Percentiles rank a stretch among this genome's conserved stretches.
phyloP scores from a whole-genome alignment of 1,140 invertebrate species.

The Drosophila setifemur region DNA sequence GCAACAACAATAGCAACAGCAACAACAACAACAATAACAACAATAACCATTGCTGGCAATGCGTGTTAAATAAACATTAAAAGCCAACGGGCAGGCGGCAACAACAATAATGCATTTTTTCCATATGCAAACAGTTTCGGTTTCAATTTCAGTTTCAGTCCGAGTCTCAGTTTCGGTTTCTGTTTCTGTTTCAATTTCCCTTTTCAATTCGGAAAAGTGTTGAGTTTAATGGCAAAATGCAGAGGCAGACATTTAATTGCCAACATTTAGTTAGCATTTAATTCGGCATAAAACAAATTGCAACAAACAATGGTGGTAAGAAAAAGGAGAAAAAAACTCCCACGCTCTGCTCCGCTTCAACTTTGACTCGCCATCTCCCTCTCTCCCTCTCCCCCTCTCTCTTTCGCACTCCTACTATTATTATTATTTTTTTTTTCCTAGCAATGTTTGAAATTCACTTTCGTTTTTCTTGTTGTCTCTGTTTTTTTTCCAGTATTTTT shows the following conservation, averaged over 20 bases:
- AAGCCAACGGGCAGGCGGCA: constrained; percentile 14
- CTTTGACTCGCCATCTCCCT: constrained; percentile 23
- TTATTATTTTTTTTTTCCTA: constrained; percentile 5
- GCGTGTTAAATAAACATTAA: constrained; percentile 78
- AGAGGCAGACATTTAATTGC: constrained; percentile 66
- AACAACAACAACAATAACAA: constrained; percentile 16
- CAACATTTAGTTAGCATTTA: constrained; percentile 76
- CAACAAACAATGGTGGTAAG: constrained; percentile 32
- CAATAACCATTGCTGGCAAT: constrained; percentile 54
- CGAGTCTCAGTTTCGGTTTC: neutral
- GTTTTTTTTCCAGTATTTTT: neutral
- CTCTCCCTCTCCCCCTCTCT: neutral
- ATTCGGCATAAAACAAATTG: constrained; percentile 74
- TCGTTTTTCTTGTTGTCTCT: constrained; percentile 34
- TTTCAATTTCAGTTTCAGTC: constrained; percentile 22
- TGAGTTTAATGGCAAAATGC: constrained; percentile 33
- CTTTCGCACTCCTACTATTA: neutral
- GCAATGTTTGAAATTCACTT: constrained; percentile 63
- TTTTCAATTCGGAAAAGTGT: constrained; percentile 69
- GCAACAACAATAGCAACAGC: constrained; percentile 14
- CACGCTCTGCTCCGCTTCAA: constrained; percentile 28
- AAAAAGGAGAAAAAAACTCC: constrained; percentile 9
- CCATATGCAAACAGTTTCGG: constrained; percentile 17
- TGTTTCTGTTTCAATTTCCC: constrained; percentile 60
- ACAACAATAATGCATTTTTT: constrained; percentile 49